Conservation (phyloP, 2,888 invertebrate species). For the Philereme vetulata region DNA sequence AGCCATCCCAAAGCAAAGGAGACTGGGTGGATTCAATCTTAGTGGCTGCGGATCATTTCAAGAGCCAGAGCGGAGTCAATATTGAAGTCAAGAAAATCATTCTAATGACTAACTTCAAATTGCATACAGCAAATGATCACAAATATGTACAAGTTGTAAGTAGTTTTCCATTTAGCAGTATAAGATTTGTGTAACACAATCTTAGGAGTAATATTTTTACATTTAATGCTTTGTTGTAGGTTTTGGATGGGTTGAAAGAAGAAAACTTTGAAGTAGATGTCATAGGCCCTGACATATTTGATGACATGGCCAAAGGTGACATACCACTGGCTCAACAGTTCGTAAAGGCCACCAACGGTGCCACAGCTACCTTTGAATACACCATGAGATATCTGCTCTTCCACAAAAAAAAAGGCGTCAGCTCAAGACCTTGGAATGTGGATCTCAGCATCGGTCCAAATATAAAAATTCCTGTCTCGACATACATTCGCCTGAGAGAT, state of each 20-base stretch:
- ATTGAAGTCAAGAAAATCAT: conserved; percentile 80
- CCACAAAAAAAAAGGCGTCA: conserved; percentile 77
- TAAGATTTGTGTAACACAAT: no score
- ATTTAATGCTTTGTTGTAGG: conserved; percentile 48
- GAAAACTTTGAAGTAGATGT: conserved; percentile 85
- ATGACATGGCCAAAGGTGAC: conserved; percentile 61
- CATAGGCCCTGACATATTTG: conserved; percentile 81
- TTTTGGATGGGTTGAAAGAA: conserved; percentile 81
- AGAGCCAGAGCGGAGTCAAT: conserved; percentile 57
- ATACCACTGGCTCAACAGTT: conserved; percentile 60
- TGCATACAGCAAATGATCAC: conserved; percentile 67
- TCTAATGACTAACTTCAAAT: conserved; percentile 85
- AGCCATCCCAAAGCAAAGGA: conserved; percentile 76
- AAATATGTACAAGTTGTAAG: conserved; percentile 72
- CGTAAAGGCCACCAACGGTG: conserved; percentile 70
- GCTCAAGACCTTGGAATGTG: conserved; percentile 86
- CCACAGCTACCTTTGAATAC: conserved; percentile 83
- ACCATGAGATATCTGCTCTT: conserved; percentile 84
- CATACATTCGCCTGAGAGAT: conserved; percentile 80
- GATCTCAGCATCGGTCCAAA: conserved; percentile 84
- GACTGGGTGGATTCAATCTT: conserved; percentile 87
- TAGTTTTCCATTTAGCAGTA: background rate
- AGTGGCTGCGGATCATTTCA: conserved; percentile 81
- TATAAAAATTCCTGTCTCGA: conserved; percentile 85
- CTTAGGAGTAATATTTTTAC: no score